These are phyloP conservation scores for Cepaea nemoralis DNA, from an alignment of 1,140 invertebrate species.

Conservation along the genomic window DNA sequence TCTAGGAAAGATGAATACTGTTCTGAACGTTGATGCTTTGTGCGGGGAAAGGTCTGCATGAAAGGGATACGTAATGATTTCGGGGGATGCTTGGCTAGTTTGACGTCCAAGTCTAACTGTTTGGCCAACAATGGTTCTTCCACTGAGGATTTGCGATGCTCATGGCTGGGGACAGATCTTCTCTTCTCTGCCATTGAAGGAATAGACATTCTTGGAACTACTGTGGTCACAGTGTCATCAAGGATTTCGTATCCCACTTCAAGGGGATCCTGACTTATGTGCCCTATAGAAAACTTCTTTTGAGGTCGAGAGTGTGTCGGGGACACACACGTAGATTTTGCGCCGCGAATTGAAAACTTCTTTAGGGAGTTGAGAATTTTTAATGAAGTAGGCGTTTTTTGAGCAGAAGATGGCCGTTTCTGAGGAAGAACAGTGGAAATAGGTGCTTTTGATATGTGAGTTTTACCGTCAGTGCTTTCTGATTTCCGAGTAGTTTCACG, in stretches of 20 bases:
- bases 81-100: neutral
- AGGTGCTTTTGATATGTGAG: neutral
- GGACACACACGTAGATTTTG: neutral
- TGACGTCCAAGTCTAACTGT: neutral
- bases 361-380: neutral
- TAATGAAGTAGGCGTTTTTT: neutral
- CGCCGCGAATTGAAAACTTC: neutral
- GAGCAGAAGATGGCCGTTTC: neutral
- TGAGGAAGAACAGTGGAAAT: neutral
- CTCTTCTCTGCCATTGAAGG: neutral
- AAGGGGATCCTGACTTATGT: conserved; percentile 35
- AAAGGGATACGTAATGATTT: neutral
- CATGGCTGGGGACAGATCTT: neutral
- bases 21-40: neutral
- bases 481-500: neutral
- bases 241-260: conserved; percentile 28
- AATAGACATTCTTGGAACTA: conserved; percentile 2
- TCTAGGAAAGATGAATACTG: neutral
- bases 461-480: neutral
- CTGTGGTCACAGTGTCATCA: neutral
- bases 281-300: conserved; percentile 32
- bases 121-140: neutral
- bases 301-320: conserved; percentile 16
- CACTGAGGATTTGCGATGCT: conserved; percentile 8
- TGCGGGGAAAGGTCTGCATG: conserved; percentile 6